Evolutionary conservation across 2,797 vertebrate species (phyloP).

Genomic region (Dendrocincla fuliginosa): DNA sequence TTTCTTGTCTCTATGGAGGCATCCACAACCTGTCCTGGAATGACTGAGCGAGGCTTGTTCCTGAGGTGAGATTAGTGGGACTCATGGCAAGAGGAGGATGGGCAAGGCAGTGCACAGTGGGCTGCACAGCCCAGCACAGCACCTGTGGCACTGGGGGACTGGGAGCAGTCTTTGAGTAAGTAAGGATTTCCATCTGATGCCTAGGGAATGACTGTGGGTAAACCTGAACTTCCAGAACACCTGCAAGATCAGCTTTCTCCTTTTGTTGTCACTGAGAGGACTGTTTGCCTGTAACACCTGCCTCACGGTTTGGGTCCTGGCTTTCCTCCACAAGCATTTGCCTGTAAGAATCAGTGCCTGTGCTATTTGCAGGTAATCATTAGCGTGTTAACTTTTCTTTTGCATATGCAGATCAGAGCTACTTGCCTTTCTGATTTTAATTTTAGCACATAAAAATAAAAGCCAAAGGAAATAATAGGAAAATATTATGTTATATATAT

Average conservation of each 20-base stretch:
- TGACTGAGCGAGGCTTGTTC: rapidly evolving
- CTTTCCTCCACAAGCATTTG: background rate
- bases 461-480: background rate
- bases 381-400: background rate
- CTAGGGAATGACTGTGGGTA: background rate
- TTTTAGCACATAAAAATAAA: background rate
- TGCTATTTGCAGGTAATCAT: background rate
- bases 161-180: background rate
- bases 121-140: background rate
- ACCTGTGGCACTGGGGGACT: background rate
- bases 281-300: background rate
- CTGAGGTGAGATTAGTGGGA: rapidly evolving
- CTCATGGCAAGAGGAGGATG: background rate
- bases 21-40: background rate
- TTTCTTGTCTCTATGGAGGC: rapidly evolving
- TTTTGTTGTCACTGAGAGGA: background rate
- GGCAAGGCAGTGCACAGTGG: rapidly evolving
- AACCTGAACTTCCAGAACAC: background rate
- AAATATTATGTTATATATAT: background rate
- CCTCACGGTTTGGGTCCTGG: background rate
- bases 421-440: background rate
- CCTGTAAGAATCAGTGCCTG: background rate
- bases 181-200: background rate
- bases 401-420: background rate
- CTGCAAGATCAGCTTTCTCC: background rate